Evolutionary conservation across 2,888 invertebrate species (phyloP).

Genomic region (Drosophila mulleri): DNA sequence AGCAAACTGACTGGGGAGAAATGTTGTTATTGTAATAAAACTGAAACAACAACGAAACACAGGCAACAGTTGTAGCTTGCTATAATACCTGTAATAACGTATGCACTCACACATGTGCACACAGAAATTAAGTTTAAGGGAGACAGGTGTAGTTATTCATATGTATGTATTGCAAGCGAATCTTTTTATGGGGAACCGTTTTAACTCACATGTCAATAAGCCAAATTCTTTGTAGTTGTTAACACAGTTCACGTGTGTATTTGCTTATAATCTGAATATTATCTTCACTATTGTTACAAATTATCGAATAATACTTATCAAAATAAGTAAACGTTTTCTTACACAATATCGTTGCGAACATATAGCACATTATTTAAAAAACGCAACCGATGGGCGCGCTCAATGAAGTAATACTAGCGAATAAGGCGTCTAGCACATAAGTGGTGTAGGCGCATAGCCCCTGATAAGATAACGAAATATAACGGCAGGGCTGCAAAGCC

Average conservation of each 20-base stretch:
- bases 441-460: conserved; percentile 25
- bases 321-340: conserved; percentile 19
- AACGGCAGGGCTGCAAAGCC: conserved; percentile 50
- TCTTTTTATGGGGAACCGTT: conserved; percentile 33
- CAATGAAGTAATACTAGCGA: conserved; percentile 68
- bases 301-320: conserved; percentile 15
- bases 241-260: not conserved
- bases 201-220: conserved; percentile 45
- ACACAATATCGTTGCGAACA: conserved; percentile 10
- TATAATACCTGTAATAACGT: conserved; percentile 31
- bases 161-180: conserved; percentile 19
- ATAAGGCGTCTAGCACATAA: conserved; percentile 38
- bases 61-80: not conserved
- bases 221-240: conserved; percentile 3
- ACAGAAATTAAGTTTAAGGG: conserved; percentile 6
- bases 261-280: conserved; percentile 1
- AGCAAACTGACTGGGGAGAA: conserved; percentile 5
- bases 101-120: conserved; percentile 18
- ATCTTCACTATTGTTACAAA: conserved; percentile 1
- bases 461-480: conserved; percentile 65
- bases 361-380: conserved; percentile 33
- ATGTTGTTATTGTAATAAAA: conserved; percentile 17
- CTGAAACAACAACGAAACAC: conserved; percentile 11
- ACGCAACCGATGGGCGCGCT: conserved; percentile 49
- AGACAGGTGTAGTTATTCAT: conserved; percentile 16